Evolutionary conservation across 2,797 vertebrate genomes (phyloP), one percentile per base, ranked within the genome.

Genomic region (Intellagama lesueurii): DNA sequence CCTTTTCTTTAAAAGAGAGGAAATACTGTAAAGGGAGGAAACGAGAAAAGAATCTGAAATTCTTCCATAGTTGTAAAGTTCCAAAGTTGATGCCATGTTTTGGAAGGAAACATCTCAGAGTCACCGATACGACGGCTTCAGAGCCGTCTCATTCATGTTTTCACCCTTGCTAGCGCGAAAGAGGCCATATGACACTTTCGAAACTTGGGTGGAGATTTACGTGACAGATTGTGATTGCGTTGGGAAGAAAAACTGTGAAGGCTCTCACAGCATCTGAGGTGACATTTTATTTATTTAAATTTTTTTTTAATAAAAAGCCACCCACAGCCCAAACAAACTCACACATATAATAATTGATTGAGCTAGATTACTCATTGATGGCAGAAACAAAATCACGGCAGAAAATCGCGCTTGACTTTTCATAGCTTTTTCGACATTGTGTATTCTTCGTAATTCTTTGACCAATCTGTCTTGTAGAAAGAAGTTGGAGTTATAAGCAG

Each of bases 201-300:
- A 88, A 47, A 88, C 94, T 92, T 91, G 87, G 47, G 30, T 83
- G 81, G 73, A 86, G 88, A 92, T 94, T 95, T 92, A 76, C 77
- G 1, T 90, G 91, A 90, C 93, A 92, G 90, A 85, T 47, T 87
- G 70, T 84, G 87, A 88, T 88, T 22, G 32, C 26, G 70, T 56
- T 47, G 35, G 14, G 7, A 14, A 14, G 12, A 28, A 91, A 90
- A 83, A 75, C 87, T 91, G 91, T 35, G 81, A 90, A 94, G 89
- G 60, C 79, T 92, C 83, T 79, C 79, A 75, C 82, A 88, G n/a
- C n/a, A 70, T 81, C 86, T 1, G 70, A 52, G 66, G 24, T 70
- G 66, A 69, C 40, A 49, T 60, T 17, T 22, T 75, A 19, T 28
- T n/a, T 28, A n/a, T 56, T 56, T 56, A 2, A n/a, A n/a, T n/a